Conservation (phyloP, 2,797 vertebrate genomes). For the Mycteria americana region DNA sequence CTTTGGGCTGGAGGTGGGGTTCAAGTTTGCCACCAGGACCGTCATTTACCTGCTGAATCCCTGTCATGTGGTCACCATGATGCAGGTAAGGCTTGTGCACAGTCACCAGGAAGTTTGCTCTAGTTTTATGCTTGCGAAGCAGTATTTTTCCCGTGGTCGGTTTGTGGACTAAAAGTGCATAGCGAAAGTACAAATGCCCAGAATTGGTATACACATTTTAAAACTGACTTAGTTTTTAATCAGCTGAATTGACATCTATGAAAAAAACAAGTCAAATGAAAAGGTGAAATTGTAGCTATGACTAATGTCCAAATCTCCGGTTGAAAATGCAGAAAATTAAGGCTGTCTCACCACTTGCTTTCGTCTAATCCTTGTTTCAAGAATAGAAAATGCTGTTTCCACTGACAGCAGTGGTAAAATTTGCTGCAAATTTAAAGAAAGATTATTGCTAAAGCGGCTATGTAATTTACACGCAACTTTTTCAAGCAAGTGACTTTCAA, state of each 20-base stretch:
- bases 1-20: constrained; percentile 97
- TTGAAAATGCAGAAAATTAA: background rate
- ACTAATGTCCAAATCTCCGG: background rate
- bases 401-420: background rate
- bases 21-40: constrained; percentile 97
- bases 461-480: background rate
- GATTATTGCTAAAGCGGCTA: background rate
- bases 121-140: background rate
- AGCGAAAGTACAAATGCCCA: background rate
- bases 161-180: background rate
- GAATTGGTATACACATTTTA: background rate
- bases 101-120: background rate
- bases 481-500: background rate
- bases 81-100: constrained; percentile 84
- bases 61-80: constrained; percentile 94
- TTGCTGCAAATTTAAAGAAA: background rate
- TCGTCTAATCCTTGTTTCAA: background rate
- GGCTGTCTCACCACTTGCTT: background rate
- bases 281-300: background rate
- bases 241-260: background rate
- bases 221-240: background rate
- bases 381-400: background rate
- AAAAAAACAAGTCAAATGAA: background rate
- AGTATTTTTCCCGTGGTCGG: fast-evolving
- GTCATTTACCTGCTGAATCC: constrained; percentile 97